phyloP scores from a whole-genome alignment of 1,140 invertebrate species.

The Harpegnathos saltator region DNA sequence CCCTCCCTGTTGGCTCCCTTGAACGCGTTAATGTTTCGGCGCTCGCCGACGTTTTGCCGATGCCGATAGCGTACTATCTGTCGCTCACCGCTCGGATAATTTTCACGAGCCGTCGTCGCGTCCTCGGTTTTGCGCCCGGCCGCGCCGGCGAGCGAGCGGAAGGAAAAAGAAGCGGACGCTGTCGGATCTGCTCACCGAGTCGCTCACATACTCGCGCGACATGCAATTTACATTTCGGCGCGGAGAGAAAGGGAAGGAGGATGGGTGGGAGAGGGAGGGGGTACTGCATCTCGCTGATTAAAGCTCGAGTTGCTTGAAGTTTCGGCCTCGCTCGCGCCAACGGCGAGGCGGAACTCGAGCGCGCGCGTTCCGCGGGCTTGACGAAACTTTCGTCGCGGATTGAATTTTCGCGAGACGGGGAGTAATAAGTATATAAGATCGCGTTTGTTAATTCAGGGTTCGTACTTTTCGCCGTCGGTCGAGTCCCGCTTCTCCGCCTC shows the following conservation, averaged over 20 bases:
- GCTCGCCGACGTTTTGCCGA: slow-evolving; percentile 33
- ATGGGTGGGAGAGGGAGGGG: too few relatives aligned
- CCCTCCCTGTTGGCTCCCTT: slow-evolving; percentile 34
- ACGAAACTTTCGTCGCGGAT: slow-evolving; percentile 6
- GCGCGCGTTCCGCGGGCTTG: slow-evolving; percentile 1
- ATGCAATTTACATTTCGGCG: too few relatives aligned
- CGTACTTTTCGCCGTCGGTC: slow-evolving; percentile 32
- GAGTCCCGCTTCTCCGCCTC: too few relatives aligned
- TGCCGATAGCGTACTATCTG: background rate
- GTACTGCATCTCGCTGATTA: too few relatives aligned
- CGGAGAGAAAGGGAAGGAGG: too few relatives aligned
- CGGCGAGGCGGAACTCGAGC: background rate
- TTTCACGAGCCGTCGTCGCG: slow-evolving; percentile 29
- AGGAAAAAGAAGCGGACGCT: too few relatives aligned
- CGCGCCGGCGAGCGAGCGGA: too few relatives aligned
- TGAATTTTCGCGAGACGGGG: slow-evolving; percentile 25
- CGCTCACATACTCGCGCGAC: too few relatives aligned
- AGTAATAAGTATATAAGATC: slow-evolving; percentile 41
- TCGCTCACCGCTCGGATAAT: slow-evolving; percentile 3
- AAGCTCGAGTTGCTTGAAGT: too few relatives aligned
- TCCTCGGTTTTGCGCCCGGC: too few relatives aligned
- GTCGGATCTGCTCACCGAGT: too few relatives aligned
- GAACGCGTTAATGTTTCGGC: slow-evolving; percentile 34
- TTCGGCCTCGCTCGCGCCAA: too few relatives aligned
- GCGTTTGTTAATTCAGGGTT: slow-evolving; percentile 43